Evolutionary conservation across 2,113 vertebrate genomes (phyloP).

Genomic region (Xerus inauris): DNA sequence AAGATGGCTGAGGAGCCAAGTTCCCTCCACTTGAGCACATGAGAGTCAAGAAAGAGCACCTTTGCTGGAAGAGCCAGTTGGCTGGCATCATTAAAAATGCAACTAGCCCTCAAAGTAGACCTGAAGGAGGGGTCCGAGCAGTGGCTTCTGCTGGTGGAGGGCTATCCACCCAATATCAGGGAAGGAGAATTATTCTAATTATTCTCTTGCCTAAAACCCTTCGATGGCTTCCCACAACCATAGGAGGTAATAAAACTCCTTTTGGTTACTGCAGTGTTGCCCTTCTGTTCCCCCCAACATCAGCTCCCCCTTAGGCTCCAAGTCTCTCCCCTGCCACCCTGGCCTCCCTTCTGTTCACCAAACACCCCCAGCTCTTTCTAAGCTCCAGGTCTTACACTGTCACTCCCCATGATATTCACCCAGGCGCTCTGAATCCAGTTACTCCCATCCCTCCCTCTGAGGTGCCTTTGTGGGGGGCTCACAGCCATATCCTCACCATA

Average conservation of each 20-base stretch:
- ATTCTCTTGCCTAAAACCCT: not conserved
- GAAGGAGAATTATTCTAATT: not conserved
- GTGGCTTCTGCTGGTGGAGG: not conserved
- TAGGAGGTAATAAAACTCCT: not conserved
- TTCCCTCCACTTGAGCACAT: accelerated
- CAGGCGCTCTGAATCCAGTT: not conserved
- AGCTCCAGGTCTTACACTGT: not conserved
- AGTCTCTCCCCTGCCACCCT: not conserved
- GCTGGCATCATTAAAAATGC: not conserved
- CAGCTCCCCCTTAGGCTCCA: not conserved
- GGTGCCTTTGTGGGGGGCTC: not conserved
- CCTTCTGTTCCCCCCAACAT: not conserved
- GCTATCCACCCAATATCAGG: not conserved
- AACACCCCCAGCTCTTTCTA: not conserved
- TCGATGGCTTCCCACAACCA: not conserved
- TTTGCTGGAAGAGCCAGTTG: not conserved
- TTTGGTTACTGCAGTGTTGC: not conserved
- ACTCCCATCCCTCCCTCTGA: not conserved
- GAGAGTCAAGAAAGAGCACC: too few relatives aligned
- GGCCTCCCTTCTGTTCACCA: not conserved
- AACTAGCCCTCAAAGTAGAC: not conserved
- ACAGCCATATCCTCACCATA: accelerated
- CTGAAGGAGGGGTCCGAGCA: too few relatives aligned
- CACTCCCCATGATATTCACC: accelerated
- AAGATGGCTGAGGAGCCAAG: too few relatives aligned